Conservation (phyloP, 2,797 vertebrate genomes). For the Eremophila alpestris region DNA sequence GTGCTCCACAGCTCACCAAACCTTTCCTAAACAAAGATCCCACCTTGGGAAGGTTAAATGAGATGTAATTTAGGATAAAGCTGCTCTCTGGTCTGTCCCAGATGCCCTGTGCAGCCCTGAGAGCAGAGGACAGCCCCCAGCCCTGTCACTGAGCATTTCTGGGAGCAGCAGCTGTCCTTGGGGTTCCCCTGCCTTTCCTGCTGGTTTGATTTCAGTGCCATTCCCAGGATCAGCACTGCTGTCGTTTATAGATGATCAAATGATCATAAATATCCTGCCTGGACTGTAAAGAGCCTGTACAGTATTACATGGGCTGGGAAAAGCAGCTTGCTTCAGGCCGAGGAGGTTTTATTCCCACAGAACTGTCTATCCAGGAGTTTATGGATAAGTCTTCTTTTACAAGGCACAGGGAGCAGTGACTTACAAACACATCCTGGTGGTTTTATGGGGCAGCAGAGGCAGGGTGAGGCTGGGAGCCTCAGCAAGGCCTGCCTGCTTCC, state of each 20-base stretch:
- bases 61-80: fast-evolving
- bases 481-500: not conserved
- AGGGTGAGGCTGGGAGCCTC: not conserved
- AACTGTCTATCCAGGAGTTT: conserved; percentile 24
- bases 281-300: not conserved
- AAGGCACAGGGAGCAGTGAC: not conserved
- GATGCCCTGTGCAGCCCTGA: not conserved
- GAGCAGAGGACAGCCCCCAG: not conserved
- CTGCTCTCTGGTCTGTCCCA: too few relatives aligned
- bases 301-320: not conserved
- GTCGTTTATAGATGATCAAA: conserved; percentile 8
- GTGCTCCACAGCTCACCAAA: not conserved
- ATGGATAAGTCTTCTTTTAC: not conserved
- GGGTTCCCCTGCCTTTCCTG: not conserved
- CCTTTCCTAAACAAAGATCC: not conserved
- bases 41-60: not conserved
- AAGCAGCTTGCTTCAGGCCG: not conserved
- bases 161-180: not conserved
- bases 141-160: fast-evolving
- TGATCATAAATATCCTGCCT: not conserved
- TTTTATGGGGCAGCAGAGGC: conserved; percentile 28
- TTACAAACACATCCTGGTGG: conserved; percentile 3
- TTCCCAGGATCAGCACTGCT: not conserved
- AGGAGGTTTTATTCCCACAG: conserved; percentile 9
- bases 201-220: not conserved